A percentile compares a stretch with the other conserved stretches of the same genome.
These are phyloP conservation scores for Sturmia bella DNA, from an alignment of 2,888 invertebrate species.

Conservation along the genomic window DNA sequence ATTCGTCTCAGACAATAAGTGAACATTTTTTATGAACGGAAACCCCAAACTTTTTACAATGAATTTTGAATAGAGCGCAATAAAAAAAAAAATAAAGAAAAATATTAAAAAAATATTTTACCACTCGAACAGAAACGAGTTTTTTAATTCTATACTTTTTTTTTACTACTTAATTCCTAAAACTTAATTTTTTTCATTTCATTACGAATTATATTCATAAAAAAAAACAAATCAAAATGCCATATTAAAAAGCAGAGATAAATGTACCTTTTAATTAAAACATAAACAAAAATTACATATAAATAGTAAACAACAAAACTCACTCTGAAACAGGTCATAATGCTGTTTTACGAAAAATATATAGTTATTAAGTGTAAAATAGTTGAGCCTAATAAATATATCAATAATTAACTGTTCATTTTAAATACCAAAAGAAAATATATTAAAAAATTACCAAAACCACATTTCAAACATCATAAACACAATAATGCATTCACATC, in stretches of 20 bases:
- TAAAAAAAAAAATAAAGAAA: conserved; percentile 14
- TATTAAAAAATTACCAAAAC: conserved; percentile 20
- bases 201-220: not conserved
- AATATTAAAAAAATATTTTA: not conserved
- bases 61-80: conserved; percentile 3
- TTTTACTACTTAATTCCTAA: not conserved
- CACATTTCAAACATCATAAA: not conserved
- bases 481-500: not conserved
- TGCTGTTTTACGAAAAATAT: conserved; percentile 50
- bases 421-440: conserved; percentile 24
- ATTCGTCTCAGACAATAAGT: conserved; percentile 65
- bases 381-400: conserved; percentile 58
- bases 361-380: conserved; percentile 53
- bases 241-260: conserved; percentile 62
- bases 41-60: conserved; percentile 39
- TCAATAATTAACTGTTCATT: conserved; percentile 36
- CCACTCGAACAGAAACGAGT: conserved; percentile 4
- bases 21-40: conserved; percentile 46
- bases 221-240: conserved; percentile 53
- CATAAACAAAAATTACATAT: not conserved
- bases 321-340: conserved; percentile 49
- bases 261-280: conserved; percentile 63
- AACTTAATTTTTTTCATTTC: conserved; percentile 1
- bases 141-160: not conserved
- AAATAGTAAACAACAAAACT: conserved; percentile 22